These are phyloP conservation scores for Drosophila falleni DNA, from an alignment of 2,888 invertebrate genomes.

Conservation along the genomic window DNA sequence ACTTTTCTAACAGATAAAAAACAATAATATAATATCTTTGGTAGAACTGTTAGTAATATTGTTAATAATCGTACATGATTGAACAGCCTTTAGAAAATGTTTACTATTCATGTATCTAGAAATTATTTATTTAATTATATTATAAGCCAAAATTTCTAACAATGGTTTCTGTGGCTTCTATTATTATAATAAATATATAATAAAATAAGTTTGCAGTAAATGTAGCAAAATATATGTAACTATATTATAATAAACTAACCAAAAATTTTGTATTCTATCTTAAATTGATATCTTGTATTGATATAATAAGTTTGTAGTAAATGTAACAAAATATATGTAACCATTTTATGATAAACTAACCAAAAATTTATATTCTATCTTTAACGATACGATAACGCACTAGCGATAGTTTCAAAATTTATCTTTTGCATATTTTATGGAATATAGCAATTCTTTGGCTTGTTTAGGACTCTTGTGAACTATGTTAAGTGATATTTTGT, in stretches of 20 bases:
- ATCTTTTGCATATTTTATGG: neutral
- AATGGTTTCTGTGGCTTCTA: too few relatives aligned
- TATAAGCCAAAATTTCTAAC: too few relatives aligned
- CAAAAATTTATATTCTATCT: neutral
- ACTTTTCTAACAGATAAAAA: too few relatives aligned
- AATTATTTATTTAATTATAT: too few relatives aligned
- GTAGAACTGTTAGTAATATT: too few relatives aligned
- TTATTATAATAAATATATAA: too few relatives aligned
- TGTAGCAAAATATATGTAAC: neutral
- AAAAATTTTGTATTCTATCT: neutral
- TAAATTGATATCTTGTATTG: too few relatives aligned
- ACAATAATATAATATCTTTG: too few relatives aligned
- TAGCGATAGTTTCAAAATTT: neutral
- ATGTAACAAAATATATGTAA: neutral
- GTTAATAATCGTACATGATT: too few relatives aligned
- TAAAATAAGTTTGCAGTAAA: neutral
- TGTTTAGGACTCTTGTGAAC: conserved; percentile 6
- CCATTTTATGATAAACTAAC: neutral
- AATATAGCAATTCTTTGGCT: neutral
- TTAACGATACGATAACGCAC: neutral
- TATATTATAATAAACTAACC: neutral
- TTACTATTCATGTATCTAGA: too few relatives aligned
- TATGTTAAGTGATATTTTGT: conserved; percentile 5
- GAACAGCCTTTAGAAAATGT: too few relatives aligned
- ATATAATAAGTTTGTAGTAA: too few relatives aligned